Evolutionary conservation across 2,797 vertebrate genomes (phyloP).

Genomic region (Scarus forsteni): DNA sequence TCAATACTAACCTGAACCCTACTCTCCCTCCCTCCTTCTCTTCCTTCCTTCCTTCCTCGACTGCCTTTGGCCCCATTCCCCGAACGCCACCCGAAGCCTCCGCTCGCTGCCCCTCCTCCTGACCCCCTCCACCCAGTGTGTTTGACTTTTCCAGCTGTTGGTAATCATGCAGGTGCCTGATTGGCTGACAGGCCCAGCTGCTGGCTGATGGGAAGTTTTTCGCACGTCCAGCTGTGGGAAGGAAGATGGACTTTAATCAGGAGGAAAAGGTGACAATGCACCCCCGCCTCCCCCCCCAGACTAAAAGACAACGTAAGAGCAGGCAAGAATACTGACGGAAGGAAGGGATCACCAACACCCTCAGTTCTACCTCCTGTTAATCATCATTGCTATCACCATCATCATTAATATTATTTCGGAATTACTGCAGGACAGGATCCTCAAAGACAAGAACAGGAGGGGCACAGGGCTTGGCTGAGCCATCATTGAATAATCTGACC

Average conservation of each 20-base stretch:
- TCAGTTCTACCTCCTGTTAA: conserved; percentile 46
- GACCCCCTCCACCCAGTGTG: conserved; percentile 18
- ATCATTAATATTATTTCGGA: conserved; percentile 30
- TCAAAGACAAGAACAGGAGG: conserved; percentile 39
- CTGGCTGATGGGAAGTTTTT: conserved; percentile 61
- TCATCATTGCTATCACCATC: conserved; percentile 49
- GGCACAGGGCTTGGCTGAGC: conserved; percentile 39
- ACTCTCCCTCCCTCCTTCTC: conserved; percentile 13
- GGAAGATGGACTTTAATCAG: conserved; percentile 60
- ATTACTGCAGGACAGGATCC: conserved; percentile 28
- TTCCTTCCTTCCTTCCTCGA: conserved; percentile 28
- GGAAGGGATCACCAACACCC: conserved; percentile 35
- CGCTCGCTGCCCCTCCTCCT: conserved; percentile 10
- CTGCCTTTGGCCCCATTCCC: conserved; percentile 22
- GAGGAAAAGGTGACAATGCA: conserved; percentile 68
- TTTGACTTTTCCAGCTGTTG: conserved; percentile 73
- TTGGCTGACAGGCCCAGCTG: conserved; percentile 71
- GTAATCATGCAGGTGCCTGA: conserved; percentile 78
- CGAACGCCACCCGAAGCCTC: conserved; percentile 18
- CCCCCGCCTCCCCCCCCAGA: conserved; percentile 30
- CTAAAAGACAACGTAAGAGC: conserved; percentile 21
- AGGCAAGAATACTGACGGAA: conserved; percentile 30
- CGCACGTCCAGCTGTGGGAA: conserved; percentile 62
- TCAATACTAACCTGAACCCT: conserved; percentile 8
- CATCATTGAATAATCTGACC: conserved; percentile 60